A percentile compares a stretch with the other conserved stretches of the same genome.
phyloP scores from a whole-genome alignment of 2,113 vertebrate genomes.

The Rhinoderma darwinii region DNA sequence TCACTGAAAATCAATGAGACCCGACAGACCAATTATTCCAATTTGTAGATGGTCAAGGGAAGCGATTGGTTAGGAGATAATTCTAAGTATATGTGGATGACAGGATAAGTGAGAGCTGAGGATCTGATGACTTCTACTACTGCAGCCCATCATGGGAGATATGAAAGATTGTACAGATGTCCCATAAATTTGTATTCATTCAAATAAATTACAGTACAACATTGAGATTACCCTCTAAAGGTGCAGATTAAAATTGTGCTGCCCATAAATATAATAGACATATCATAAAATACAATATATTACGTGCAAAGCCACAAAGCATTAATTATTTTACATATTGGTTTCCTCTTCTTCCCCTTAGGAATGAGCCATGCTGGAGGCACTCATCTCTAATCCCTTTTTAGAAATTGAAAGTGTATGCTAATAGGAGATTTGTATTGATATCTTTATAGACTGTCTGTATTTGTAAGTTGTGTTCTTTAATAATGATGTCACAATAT shows the following conservation, averaged over 20 bases:
- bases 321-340: neutral
- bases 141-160: neutral
- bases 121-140: neutral
- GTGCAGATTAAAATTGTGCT: neutral
- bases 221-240: neutral
- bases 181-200: neutral
- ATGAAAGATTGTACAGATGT: neutral
- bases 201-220: neutral
- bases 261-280: neutral
- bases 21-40: conserved; percentile 40
- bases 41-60: conserved; percentile 34
- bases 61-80: conserved; percentile 35
- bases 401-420: no score
- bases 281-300: neutral
- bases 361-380: no score
- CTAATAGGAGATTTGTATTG: no score
- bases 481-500: no score
- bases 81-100: conserved; percentile 39
- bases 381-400: no score
- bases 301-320: neutral
- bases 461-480: no score
- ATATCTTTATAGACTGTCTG: no score
- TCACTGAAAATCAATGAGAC: conserved; percentile 41
- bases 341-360: no score
- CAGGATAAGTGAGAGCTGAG: neutral